Conservation (phyloP, 2,888 invertebrate genomes). For the Dryobotodes eremita region DNA sequence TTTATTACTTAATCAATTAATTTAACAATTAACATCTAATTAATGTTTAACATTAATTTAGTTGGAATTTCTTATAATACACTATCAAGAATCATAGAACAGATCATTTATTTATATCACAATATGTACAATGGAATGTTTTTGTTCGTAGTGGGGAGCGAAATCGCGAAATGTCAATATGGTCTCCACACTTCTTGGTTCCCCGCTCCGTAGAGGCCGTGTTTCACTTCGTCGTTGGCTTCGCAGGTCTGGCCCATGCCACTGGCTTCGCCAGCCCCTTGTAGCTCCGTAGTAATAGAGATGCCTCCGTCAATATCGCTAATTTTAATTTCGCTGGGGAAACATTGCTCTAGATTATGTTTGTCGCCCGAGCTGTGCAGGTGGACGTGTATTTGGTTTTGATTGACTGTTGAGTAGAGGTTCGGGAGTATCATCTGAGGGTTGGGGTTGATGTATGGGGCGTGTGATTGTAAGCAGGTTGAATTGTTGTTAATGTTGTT, state of each 20-base stretch:
- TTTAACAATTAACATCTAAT: constrained; percentile 86
- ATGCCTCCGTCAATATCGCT: constrained; percentile 91
- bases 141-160: constrained; percentile 68
- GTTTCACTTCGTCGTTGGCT: constrained; percentile 89
- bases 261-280: constrained; percentile 86
- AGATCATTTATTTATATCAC: constrained; percentile 82
- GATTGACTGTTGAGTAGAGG: constrained; percentile 95
- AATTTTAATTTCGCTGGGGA: constrained; percentile 91
- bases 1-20: constrained; percentile 75
- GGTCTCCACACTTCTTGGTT: constrained; percentile 94
- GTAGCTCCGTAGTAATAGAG: constrained; percentile 89
- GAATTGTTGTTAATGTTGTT: constrained; percentile 91
- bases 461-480: constrained; percentile 89
- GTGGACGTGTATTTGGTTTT: constrained; percentile 96
- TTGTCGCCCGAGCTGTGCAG: constrained; percentile 93
- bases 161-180: constrained; percentile 89
- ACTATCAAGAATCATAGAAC: constrained; percentile 62
- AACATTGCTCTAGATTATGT: constrained; percentile 92
- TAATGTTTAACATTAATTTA: constrained; percentile 89
- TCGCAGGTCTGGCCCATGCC: constrained; percentile 90
- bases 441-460: constrained; percentile 91
- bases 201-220: constrained; percentile 82
- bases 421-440: constrained; percentile 95
- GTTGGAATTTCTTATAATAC: constrained; percentile 66
- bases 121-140: constrained; percentile 87